Evolutionary conservation across 2,113 vertebrate genomes (phyloP), one percentile per base, ranked within the genome.

Genomic region (Otis tarda): DNA sequence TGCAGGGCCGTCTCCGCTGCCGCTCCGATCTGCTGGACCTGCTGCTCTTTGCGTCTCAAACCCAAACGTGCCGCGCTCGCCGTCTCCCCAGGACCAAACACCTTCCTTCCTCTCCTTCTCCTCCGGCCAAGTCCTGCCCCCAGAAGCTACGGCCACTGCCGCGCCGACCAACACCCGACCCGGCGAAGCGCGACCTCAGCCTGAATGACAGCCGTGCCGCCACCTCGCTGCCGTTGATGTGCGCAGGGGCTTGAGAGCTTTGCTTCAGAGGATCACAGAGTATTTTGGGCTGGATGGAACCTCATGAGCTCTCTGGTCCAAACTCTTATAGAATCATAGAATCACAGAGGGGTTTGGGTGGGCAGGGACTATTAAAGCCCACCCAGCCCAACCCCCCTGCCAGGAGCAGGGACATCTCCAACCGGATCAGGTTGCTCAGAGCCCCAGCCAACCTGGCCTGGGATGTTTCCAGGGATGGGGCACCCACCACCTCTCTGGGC

Each of bases 131-230:
- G 16, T 10, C 14, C 24, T 27, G 5, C 45, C 14, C 31, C 4
- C 25, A 5, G 37, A 8, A 49, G 30, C 50, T 20, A 6, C 5
- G 39, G 2, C 30, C 86, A 3, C 75, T 9, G 15, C 49, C 49
- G 16, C 28, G 1, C n/a, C 10, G 41, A 18, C n/a, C 75, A 28
- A 0, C 8, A 39, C 41, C 10, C 33, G 21, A 31, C 27, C 63
- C 25, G 7, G 64, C 7, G 2, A 30, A 57, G 41, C 4, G 35
- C 0, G 6, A 10, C 50, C 50, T 23, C 24, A 6, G 20, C 24
- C 39, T 9, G 0, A 8, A 19, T 2, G 12, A 68, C 47, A 55
- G 64, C 64, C 39, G 0, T 1, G 57, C 22, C 70, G 14, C 75
- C 45, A 11, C 6, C 57, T 15, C 45, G 2, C 12, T n/a, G 57